Evolutionary conservation across 1,140 invertebrate genomes (phyloP).

Genomic region (Philopotamus ludificatus): DNA sequence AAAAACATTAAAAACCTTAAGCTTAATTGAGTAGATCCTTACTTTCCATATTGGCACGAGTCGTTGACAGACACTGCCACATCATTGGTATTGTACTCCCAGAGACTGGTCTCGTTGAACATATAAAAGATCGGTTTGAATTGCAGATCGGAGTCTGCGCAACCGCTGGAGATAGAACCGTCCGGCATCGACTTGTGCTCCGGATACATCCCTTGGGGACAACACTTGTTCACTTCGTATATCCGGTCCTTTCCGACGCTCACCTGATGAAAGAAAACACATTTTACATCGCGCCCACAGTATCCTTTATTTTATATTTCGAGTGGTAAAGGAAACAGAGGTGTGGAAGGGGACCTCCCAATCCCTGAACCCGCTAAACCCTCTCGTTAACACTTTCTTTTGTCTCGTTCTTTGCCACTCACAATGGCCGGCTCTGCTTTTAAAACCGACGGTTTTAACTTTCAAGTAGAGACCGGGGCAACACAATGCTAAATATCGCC

Average conservation of each 20-base stretch:
- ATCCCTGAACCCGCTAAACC: constrained; percentile 27
- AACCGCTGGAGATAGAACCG: constrained; percentile 52
- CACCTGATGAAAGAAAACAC: constrained; percentile 1
- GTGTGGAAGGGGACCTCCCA: not conserved
- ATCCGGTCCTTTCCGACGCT: constrained; percentile 42
- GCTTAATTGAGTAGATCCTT: too few relatives aligned
- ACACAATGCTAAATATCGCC: too few relatives aligned
- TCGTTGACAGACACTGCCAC: constrained; percentile 59
- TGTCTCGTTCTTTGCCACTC: constrained; percentile 17
- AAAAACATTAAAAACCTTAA: too few relatives aligned
- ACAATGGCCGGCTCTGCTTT: constrained; percentile 15
- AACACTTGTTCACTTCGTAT: constrained; percentile 53
- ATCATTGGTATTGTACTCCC: constrained; percentile 51
- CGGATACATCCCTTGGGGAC: constrained; percentile 50
- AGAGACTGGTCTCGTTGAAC: constrained; percentile 55
- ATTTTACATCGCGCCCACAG: not conserved
- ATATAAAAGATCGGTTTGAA: constrained; percentile 56
- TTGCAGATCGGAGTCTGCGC: constrained; percentile 48
- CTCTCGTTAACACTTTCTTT: constrained; percentile 30
- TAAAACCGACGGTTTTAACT: not conserved
- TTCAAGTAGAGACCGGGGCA: constrained; percentile 2
- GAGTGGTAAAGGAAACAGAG: not conserved
- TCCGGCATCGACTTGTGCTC: constrained; percentile 45
- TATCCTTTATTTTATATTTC: not conserved
- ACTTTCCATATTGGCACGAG: constrained; percentile 58